Evolutionary conservation across 2,888 invertebrate genomes (phyloP).

Genomic region (Eristalis arbustorum): DNA sequence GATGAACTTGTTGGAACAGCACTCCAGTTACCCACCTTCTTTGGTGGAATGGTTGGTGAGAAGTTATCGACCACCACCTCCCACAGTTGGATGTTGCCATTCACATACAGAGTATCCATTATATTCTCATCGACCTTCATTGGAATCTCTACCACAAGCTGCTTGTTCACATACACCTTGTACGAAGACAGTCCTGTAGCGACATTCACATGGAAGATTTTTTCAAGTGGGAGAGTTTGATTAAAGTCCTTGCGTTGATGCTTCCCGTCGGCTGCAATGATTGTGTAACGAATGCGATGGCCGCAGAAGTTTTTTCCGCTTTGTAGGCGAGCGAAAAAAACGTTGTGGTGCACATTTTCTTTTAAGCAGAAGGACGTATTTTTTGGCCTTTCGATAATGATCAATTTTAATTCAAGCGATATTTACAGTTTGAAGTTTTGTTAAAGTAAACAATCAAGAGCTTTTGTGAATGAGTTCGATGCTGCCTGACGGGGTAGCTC

Average conservation of each 20-base stretch:
- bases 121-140: not conserved
- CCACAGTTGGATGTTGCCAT: not conserved
- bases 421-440: no score
- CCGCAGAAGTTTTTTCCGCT: not conserved
- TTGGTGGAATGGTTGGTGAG: not conserved
- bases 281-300: not conserved
- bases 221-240: no score
- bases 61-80: not conserved
- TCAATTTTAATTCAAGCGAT: no score
- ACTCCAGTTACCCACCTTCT: not conserved
- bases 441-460: no score
- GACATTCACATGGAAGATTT: not conserved
- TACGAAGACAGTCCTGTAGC: not conserved
- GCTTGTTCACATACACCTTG: not conserved
- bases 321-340: not conserved
- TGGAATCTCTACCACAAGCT: not conserved
- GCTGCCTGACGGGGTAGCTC: no score
- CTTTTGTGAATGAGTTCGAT: no score
- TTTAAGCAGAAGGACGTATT: no score
- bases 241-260: not conserved
- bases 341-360: no score
- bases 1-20: no score
- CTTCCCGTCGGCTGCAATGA: not conserved
- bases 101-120: not conserved
- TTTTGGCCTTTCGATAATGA: no score